Conservation (phyloP, 2,888 invertebrate species). For the Temnothorax ravouxi region DNA sequence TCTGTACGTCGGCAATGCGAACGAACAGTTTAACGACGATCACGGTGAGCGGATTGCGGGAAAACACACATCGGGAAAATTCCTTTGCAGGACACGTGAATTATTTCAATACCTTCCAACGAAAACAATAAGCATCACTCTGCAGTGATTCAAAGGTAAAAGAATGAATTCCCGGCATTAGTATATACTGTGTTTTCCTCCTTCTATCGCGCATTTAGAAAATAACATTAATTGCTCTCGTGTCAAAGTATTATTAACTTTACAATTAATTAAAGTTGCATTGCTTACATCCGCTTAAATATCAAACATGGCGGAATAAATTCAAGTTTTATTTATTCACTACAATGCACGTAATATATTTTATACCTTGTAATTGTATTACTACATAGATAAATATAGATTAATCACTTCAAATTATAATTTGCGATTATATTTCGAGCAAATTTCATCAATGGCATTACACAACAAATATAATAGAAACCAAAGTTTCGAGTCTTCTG, state of each 20-base stretch:
- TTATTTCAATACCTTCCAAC: conserved; percentile 44
- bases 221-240: background rate
- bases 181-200: background rate
- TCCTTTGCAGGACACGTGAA: conserved; percentile 21
- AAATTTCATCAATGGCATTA: background rate
- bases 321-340: background rate
- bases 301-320: background rate
- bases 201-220: background rate
- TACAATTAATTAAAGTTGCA: background rate
- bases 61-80: conserved; percentile 34
- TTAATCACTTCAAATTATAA: background rate
- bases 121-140: conserved; percentile 37
- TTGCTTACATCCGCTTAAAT: background rate
- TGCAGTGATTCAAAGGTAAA: conserved; percentile 19
- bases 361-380: background rate
- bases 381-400: background rate
- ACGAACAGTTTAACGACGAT: conserved; percentile 63
- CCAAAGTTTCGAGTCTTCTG: background rate
- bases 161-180: conserved; percentile 9
- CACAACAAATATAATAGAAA: background rate
- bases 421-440: background rate
- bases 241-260: background rate
- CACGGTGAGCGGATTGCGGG: conserved; percentile 29
- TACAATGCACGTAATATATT: background rate
- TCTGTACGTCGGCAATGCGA: conserved; percentile 49